These are phyloP conservation scores for Phengaris alcon DNA, from an alignment of 2,888 invertebrate genomes.

Conservation along the genomic window DNA sequence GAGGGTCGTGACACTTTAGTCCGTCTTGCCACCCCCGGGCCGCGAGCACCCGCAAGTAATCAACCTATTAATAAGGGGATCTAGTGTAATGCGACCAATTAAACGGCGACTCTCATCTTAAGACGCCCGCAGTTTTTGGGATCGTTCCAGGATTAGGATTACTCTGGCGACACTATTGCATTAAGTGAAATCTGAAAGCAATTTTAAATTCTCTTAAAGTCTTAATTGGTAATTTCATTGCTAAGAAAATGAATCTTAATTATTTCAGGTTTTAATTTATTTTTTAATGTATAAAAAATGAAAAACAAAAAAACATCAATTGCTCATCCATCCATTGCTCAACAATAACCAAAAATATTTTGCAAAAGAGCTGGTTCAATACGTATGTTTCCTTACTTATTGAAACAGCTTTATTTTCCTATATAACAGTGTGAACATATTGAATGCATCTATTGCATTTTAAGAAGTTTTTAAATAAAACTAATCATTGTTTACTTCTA, in stretches of 20 bases:
- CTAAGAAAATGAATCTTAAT: constrained; percentile 38
- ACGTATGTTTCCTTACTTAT: no score
- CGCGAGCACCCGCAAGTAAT: constrained; percentile 74
- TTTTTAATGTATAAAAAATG: no score
- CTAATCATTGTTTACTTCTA: no score
- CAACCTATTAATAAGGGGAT: constrained; percentile 78
- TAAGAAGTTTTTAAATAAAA: no score
- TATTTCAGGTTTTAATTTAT: no score
- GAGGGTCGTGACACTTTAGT: constrained; percentile 38
- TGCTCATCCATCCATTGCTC: no score
- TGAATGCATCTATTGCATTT: no score
- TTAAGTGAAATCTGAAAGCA: constrained; percentile 41
- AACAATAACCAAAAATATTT: no score
- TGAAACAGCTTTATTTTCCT: no score
- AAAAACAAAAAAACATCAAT: no score
- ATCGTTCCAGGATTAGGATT: constrained; percentile 71
- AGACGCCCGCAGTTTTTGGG: constrained; percentile 77
- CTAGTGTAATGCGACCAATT: constrained; percentile 74
- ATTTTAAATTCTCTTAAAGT: constrained; percentile 7
- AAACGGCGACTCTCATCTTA: constrained; percentile 71
- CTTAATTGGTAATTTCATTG: not conserved
- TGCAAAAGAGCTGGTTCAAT: no score
- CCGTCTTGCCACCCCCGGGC: constrained; percentile 47
- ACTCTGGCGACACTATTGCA: constrained; percentile 52
- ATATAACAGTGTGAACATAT: no score